Base-by-base conservation (phyloP, 2,888 invertebrate species). In the Psococerastis gibbosa region DNA sequence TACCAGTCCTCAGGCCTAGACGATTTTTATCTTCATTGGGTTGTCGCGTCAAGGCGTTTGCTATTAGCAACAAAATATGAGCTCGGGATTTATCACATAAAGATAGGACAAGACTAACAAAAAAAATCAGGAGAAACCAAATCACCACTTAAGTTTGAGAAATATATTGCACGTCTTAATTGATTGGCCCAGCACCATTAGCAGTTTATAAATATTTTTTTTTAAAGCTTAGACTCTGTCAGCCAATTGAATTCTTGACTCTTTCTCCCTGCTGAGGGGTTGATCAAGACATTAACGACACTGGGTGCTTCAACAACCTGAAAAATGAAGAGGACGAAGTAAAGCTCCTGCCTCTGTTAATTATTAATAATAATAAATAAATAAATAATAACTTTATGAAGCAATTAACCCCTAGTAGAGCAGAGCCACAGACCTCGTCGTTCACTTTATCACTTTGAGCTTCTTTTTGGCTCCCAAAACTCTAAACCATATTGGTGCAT, bases 241-340 rank as follows among this genome's bases (percentile, higher is more conserved):
- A 92, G 67, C 92, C 92, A 92, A 57, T 71, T 78, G 60, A 88
- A 91, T 15, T 79, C 72, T 65, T 95, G 95, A 32, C 82, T 75
- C 62, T 92, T 94, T 49, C 94, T 73, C 58, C 82, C 85, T 11
- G 94, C 83, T 48, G 76, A 71, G 3, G 92, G 85, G 59, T 75
- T 78, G 44, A 95, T 95, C 55, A 85, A 73, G 18, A 92, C 78
- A 59, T 95, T 95, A 52, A 95, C 84, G 51, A 95, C 74, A 48
- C 78, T 78, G 1, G 92, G 89, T 46, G 73, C 71, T 60, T 83
- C 78, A 2, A 65, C 73, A 23, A 78, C 61, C 59, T 67, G 50
- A 22, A 54, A 54, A 43, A 23, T 49, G 45, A 43, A 46, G 44
- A 32, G 33, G 27, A n/a, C n/a, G n/a, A n/a, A n/a, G n/a, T n/a